Evolutionary conservation across 2,797 vertebrate genomes (phyloP).

Genomic region (Meriones psammophilus): DNA sequence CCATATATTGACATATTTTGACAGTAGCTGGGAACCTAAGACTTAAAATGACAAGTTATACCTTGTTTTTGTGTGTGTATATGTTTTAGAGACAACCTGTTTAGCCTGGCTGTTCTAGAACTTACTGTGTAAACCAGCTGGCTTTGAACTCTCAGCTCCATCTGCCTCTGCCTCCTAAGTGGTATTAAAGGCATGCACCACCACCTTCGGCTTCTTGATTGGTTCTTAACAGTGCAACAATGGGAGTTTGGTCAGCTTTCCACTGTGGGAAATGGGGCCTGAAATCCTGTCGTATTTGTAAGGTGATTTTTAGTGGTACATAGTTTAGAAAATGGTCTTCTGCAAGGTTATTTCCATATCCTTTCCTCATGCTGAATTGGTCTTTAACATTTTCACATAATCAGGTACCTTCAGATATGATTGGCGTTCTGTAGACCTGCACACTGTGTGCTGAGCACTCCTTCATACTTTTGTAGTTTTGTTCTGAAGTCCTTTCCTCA

Average conservation of each 20-base stretch:
- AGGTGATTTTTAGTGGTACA: constrained; percentile 33
- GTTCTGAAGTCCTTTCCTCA: neutral
- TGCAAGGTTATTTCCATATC: neutral
- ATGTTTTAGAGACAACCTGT: neutral
- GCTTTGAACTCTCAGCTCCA: neutral
- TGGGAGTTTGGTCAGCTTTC: constrained; percentile 34
- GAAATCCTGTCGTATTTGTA: constrained; percentile 20
- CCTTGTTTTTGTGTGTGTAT: neutral
- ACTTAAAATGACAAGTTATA: constrained; percentile 55
- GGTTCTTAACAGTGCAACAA: constrained; percentile 17
- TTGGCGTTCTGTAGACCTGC: constrained; percentile 18
- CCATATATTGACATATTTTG: constrained; percentile 15
- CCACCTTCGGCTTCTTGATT: neutral
- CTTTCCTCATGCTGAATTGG: neutral
- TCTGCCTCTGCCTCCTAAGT: neutral
- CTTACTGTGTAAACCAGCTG: neutral
- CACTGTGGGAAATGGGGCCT: constrained; percentile 39
- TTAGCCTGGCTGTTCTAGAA: neutral
- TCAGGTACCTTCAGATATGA: constrained; percentile 41
- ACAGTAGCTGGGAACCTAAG: constrained; percentile 61
- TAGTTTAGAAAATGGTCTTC: constrained; percentile 15
- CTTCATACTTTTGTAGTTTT: neutral
- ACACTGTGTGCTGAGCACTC: neutral
- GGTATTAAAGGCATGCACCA: constrained; percentile 6
- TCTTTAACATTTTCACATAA: neutral